phyloP scores from a whole-genome alignment of 2,113 vertebrate species.

The Ciconia stormi region DNA sequence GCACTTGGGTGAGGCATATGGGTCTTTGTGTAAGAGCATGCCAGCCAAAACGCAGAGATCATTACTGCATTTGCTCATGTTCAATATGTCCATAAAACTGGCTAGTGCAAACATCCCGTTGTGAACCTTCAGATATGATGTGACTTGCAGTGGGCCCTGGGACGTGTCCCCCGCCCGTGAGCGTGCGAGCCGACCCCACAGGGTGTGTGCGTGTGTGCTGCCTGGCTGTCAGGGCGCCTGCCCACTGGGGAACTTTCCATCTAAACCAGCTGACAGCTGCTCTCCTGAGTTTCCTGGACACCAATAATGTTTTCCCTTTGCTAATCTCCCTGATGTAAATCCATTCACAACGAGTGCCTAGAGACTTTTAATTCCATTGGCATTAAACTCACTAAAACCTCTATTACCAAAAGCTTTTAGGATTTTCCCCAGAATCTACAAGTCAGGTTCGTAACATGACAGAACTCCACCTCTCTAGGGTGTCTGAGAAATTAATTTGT shows the following conservation, averaged over 20 bases:
- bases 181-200: accelerated
- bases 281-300: conserved; percentile 60
- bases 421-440: conserved; percentile 68
- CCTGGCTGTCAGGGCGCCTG: not conserved
- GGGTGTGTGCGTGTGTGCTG: not conserved
- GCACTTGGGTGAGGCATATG: not conserved
- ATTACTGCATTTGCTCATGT: accelerated
- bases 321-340: conserved; percentile 74
- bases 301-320: conserved; percentile 58
- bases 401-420: conserved; percentile 75
- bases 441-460: conserved; percentile 59
- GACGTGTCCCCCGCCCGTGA: accelerated
- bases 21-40: not conserved
- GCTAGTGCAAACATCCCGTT: not conserved
- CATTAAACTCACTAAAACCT: conserved; percentile 73
- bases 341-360: conserved; percentile 61
- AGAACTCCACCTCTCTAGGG: conserved; percentile 58
- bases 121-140: accelerated
- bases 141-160: not conserved
- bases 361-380: conserved; percentile 72
- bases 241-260: not conserved
- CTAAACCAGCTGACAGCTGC: conserved; percentile 57
- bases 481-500: conserved; percentile 62
- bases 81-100: accelerated
- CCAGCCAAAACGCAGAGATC: not conserved